Conservation (phyloP, 2,888 invertebrate genomes). For the Vesta saturnalis region DNA sequence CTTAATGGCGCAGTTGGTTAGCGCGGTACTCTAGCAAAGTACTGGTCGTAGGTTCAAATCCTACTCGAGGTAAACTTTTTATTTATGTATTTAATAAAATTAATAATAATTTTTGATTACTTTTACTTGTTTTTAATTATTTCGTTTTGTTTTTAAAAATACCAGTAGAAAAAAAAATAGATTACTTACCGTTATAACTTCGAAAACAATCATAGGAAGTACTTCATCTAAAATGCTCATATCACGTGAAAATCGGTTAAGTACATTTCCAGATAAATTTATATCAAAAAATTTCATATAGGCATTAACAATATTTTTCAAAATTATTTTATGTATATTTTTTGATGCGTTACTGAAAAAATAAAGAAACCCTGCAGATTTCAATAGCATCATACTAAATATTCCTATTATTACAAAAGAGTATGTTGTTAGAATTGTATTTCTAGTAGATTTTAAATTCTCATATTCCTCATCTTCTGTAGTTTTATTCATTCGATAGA, state of each 20-base stretch:
- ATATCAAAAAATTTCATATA: slow-evolving; percentile 32
- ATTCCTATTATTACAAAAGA: slow-evolving; percentile 45
- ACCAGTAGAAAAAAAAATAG: too few relatives aligned
- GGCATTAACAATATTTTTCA: slow-evolving; percentile 34
- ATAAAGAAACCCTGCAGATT: slow-evolving; percentile 40
- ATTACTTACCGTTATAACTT: slow-evolving; percentile 61
- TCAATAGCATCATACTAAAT: slow-evolving; percentile 44
- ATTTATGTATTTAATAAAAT: too few relatives aligned
- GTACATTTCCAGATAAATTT: slow-evolving; percentile 36
- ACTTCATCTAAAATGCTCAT: slow-evolving; percentile 37
- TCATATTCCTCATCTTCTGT: slow-evolving; percentile 23
- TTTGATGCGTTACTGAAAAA: slow-evolving; percentile 33
- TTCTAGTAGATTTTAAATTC: slow-evolving; percentile 1
- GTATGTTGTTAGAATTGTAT: slow-evolving; percentile 45
- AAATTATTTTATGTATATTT: slow-evolving; percentile 37
- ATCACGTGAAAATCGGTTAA: slow-evolving; percentile 42
- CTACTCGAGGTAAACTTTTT: too few relatives aligned
- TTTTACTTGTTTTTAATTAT: too few relatives aligned
- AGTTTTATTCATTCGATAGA: slow-evolving; percentile 13
- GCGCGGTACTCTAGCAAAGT: too few relatives aligned
- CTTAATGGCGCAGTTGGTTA: too few relatives aligned
- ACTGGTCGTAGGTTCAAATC: too few relatives aligned
- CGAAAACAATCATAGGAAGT: slow-evolving; percentile 60
- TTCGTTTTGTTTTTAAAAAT: slow-evolving; percentile 50
- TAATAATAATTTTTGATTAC: too few relatives aligned